Conservation (phyloP, 2,797 vertebrate species). For the Dendrocincla fuliginosa region DNA sequence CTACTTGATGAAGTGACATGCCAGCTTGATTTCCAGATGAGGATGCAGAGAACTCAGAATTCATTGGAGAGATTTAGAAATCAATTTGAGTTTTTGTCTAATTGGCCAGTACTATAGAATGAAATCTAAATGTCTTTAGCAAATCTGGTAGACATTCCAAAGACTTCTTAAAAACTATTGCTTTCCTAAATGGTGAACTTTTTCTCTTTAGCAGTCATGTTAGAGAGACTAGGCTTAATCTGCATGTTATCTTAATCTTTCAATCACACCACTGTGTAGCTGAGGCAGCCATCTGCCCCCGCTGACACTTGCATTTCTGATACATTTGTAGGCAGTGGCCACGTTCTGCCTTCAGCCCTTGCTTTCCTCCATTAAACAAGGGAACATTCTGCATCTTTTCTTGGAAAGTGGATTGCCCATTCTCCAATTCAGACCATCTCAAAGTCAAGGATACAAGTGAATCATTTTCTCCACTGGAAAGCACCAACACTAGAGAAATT, state of each 20-base stretch:
- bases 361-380: background rate
- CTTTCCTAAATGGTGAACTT: background rate
- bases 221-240: background rate
- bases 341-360: background rate
- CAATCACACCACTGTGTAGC: fast-evolving
- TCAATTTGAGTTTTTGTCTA: background rate
- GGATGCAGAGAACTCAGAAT: background rate
- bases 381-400: background rate
- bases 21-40: background rate
- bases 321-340: background rate
- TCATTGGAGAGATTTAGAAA: background rate
- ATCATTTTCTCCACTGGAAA: background rate
- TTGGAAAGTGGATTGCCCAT: background rate
- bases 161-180: background rate
- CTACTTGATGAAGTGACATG: background rate
- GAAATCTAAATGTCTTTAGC: background rate
- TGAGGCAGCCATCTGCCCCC: background rate
- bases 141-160: background rate
- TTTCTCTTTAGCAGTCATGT: background rate
- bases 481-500: background rate
- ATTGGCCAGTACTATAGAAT: background rate
- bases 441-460: background rate
- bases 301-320: background rate
- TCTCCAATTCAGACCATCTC: background rate
- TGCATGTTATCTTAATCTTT: background rate